phyloP scores from a whole-genome alignment of 2,113 vertebrate genomes.

The Eulemur macaco region DNA sequence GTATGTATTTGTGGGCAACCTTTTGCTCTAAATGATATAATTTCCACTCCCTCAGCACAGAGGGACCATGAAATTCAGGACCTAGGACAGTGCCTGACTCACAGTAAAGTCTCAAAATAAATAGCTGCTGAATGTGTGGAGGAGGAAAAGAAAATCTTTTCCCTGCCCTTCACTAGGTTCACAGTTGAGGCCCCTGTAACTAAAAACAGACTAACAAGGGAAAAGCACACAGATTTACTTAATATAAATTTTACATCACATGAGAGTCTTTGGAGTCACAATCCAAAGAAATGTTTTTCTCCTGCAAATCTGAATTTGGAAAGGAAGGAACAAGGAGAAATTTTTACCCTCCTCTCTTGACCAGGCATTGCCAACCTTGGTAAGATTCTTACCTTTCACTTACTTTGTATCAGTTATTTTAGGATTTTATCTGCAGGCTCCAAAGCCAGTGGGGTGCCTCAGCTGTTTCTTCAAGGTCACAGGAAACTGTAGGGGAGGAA shows the following conservation, averaged over 20 bases:
- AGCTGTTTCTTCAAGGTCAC: not conserved
- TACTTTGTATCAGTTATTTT: not conserved
- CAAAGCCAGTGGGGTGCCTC: no score
- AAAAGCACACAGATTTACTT: not conserved
- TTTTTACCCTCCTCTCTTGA: not conserved
- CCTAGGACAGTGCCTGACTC: not conserved
- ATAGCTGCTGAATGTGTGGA: not conserved
- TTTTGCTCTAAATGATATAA: constrained; percentile 20
- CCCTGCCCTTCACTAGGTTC: not conserved
- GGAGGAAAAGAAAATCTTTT: not conserved
- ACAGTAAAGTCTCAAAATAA: not conserved
- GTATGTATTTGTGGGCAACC: not conserved
- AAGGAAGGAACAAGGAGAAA: not conserved
- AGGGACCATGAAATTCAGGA: not conserved
- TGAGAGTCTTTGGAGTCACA: not conserved
- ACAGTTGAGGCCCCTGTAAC: not conserved
- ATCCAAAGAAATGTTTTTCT: not conserved
- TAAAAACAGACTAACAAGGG: not conserved
- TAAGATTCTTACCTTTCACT: not conserved
- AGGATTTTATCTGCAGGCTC: not conserved
- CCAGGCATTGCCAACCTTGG: not conserved
- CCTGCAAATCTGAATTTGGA: not conserved
- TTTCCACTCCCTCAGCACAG: not conserved
- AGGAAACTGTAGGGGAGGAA: not conserved
- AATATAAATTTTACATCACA: not conserved